These are phyloP conservation scores for Entomobrya proxima DNA, from an alignment of 2,888 invertebrate species.

Conservation along the genomic window DNA sequence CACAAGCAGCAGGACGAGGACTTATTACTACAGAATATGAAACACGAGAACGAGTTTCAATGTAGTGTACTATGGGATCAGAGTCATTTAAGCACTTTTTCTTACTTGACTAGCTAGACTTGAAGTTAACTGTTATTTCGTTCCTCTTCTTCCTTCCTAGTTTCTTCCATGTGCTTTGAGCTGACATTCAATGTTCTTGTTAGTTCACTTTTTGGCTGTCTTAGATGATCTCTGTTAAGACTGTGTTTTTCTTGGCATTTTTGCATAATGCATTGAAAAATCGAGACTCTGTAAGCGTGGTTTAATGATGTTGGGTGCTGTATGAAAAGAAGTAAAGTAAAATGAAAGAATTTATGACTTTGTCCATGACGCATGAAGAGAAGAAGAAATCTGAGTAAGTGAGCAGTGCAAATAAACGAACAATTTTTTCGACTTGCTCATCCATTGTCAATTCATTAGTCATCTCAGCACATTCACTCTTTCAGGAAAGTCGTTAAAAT, in stretches of 20 bases:
- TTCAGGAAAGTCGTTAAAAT: not conserved
- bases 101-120: not conserved
- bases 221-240: not conserved
- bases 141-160: constrained; percentile 22
- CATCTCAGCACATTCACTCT: not conserved
- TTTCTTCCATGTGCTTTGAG: constrained; percentile 3
- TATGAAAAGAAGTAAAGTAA: no score
- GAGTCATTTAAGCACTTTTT: no score
- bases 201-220: constrained; percentile 15
- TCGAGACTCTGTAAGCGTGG: no score
- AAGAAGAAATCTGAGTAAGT: not conserved
- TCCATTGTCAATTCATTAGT: not conserved
- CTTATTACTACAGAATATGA: no score
- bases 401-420: not conserved
- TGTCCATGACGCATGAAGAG: not conserved
- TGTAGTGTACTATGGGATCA: no score
- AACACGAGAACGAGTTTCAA: not conserved
- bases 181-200: not conserved
- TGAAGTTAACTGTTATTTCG: constrained; percentile 6
- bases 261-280: no score
- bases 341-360: no score
- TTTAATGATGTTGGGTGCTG: no score
- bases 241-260: not conserved
- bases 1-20: no score
- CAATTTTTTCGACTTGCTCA: no score